Evolutionary conservation across 2,888 invertebrate genomes (phyloP).

Genomic region (Gisinianus flammeolus): DNA sequence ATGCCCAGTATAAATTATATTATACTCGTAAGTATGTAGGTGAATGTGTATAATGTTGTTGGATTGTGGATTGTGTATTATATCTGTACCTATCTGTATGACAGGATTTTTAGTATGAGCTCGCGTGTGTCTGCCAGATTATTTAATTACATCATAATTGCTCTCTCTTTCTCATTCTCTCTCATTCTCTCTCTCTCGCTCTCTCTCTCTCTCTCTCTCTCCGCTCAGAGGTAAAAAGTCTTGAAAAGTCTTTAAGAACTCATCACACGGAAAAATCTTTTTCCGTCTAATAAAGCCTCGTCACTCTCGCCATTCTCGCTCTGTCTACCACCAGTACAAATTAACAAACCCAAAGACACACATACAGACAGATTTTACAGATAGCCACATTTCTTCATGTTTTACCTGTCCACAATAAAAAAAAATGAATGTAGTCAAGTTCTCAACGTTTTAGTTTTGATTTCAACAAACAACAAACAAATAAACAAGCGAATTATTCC

Average conservation of each 20-base stretch:
- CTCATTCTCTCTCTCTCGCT: too few relatives aligned
- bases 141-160: constrained; percentile 48
- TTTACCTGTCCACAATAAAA: too few relatives aligned
- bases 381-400: too few relatives aligned
- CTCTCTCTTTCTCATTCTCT: constrained; percentile 18
- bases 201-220: too few relatives aligned
- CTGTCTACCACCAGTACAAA: not conserved
- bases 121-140: constrained; percentile 47
- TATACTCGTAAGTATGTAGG: not conserved
- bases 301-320: constrained; percentile 20
- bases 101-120: constrained; percentile 18
- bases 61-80: not conserved
- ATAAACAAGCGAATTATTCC: too few relatives aligned
- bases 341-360: too few relatives aligned
- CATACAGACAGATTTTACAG: too few relatives aligned
- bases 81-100: not conserved
- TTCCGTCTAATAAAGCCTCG: constrained; percentile 40
- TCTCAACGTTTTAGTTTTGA: too few relatives aligned
- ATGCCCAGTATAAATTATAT: not conserved
- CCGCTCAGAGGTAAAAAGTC: constrained; percentile 26
- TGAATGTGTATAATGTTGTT: too few relatives aligned
- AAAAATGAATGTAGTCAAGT: too few relatives aligned
- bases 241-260: constrained; percentile 40
- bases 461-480: too few relatives aligned
- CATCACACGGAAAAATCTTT: constrained; percentile 43